Conservation (phyloP, 1,140 invertebrate genomes). For the Atta texana region DNA sequence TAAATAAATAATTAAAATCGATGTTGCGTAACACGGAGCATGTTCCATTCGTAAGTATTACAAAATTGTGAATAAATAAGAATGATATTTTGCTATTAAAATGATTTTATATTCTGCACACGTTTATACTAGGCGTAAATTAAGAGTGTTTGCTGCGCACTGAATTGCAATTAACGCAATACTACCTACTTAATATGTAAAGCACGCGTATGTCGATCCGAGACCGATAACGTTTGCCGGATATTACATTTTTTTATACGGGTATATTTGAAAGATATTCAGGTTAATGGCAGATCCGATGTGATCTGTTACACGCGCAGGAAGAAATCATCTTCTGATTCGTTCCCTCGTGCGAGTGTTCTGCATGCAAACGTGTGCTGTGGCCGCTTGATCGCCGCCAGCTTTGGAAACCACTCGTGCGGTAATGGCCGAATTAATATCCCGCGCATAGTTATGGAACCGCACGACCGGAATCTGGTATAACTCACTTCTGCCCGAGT, state of each 20-base stretch:
- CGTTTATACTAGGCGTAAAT: neutral
- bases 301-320: slow-evolving; percentile 36
- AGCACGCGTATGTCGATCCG: slow-evolving; percentile 14
- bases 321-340: slow-evolving; percentile 37
- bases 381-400: slow-evolving; percentile 26
- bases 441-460: slow-evolving; percentile 61
- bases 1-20: slow-evolving; percentile 21
- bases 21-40: neutral
- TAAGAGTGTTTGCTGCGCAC: slow-evolving; percentile 8
- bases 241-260: slow-evolving; percentile 55
- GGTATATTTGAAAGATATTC: slow-evolving; percentile 62
- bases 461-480: slow-evolving; percentile 56
- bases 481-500: slow-evolving; percentile 58
- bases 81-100: neutral
- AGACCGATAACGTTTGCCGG: slow-evolving; percentile 1
- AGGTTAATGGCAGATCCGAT: slow-evolving; percentile 65
- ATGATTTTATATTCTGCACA: neutral
- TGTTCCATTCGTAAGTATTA: neutral
- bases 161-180: slow-evolving; percentile 36
- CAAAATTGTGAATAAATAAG: neutral
- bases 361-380: slow-evolving; percentile 51
- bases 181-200: slow-evolving; percentile 13
- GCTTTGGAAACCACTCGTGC: slow-evolving; percentile 58
- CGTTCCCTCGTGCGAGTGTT: neutral
- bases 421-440: slow-evolving; percentile 72